Percentiles rank a stretch among this genome's conserved stretches.
phyloP scores from a whole-genome alignment of 2,888 invertebrate species.

The Yponomeuta plumbellus region DNA sequence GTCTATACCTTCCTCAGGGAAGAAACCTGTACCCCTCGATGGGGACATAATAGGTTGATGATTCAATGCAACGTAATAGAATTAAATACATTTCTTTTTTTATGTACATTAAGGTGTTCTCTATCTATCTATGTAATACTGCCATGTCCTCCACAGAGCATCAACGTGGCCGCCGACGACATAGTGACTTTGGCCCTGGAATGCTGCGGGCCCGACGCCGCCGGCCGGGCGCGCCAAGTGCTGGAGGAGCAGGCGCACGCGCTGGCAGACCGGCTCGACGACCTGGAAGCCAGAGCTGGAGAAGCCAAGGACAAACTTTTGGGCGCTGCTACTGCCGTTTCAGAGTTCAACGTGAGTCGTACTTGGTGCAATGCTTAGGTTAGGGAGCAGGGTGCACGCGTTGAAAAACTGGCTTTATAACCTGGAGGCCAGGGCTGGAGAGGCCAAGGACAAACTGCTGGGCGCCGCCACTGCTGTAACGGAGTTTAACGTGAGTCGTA shows the following conservation, averaged over 20 bases:
- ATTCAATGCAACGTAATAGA: too few relatives aligned
- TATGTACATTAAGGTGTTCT: too few relatives aligned
- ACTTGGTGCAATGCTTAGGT: not conserved
- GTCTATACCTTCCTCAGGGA: too few relatives aligned
- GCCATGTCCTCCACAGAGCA: slow-evolving; percentile 56
- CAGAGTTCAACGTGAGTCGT: slow-evolving; percentile 84
- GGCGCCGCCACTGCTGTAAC: slow-evolving; percentile 88
- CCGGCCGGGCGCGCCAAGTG: slow-evolving; percentile 85
- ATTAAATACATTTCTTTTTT: too few relatives aligned
- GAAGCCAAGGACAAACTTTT: slow-evolving; percentile 88
- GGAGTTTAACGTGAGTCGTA: not conserved
- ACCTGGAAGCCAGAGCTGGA: slow-evolving; percentile 84
- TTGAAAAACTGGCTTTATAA: slow-evolving; percentile 79
- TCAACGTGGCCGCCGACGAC: slow-evolving; percentile 82
- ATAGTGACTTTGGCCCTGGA: slow-evolving; percentile 73
- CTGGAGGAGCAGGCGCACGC: slow-evolving; percentile 84
- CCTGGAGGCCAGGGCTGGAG: slow-evolving; percentile 84
- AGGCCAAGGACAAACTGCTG: slow-evolving; percentile 86
- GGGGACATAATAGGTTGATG: too few relatives aligned
- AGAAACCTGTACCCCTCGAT: too few relatives aligned
- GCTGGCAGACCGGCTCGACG: slow-evolving; percentile 84
- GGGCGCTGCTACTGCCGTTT: slow-evolving; percentile 90
- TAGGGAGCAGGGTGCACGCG: slow-evolving; percentile 82
- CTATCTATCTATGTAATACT: too few relatives aligned
- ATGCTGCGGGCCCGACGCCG: slow-evolving; percentile 84